phyloP scores from a whole-genome alignment of 2,888 invertebrate species.

The Apotomis betuletana region DNA sequence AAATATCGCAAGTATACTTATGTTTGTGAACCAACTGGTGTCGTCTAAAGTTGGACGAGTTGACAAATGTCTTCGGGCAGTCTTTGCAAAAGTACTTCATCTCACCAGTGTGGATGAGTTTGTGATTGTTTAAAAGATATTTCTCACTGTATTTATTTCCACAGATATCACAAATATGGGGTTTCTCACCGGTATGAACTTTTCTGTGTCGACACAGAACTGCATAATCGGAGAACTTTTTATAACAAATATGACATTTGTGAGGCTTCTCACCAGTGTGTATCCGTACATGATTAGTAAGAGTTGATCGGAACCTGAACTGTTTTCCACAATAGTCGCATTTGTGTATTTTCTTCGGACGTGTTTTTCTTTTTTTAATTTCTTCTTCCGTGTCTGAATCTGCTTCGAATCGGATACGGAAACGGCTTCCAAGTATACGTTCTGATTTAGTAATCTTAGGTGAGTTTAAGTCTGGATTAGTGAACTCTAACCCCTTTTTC shows the following conservation, averaged over 20 bases:
- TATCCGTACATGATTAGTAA: conserved; percentile 6
- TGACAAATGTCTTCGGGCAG: not conserved
- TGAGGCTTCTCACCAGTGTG: conserved; percentile 13
- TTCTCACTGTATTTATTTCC: conserved; percentile 13
- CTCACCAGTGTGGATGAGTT: conserved; percentile 3
- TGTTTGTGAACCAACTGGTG: not conserved
- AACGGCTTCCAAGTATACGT: not conserved
- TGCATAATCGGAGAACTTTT: conserved; percentile 5
- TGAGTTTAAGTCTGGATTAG: not conserved
- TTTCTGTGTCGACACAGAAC: not conserved
- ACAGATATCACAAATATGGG: conserved; percentile 4
- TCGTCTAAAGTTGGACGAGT: not conserved
- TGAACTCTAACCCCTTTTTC: not conserved
- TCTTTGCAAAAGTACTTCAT: conserved; percentile 15
- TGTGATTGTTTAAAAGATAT: conserved; percentile 14
- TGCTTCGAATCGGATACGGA: not conserved
- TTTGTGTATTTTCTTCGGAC: not conserved
- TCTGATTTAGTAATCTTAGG: not conserved
- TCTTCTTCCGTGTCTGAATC: not conserved
- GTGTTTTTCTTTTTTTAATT: too few relatives aligned
- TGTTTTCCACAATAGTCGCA: not conserved
- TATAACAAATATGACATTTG: not conserved
- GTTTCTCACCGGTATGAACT: conserved; percentile 1
- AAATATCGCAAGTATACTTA: not conserved
- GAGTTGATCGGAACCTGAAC: not conserved